phyloP scores from a whole-genome alignment of 1,140 invertebrate genomes.

The Lepidotrigona ventralis region DNA sequence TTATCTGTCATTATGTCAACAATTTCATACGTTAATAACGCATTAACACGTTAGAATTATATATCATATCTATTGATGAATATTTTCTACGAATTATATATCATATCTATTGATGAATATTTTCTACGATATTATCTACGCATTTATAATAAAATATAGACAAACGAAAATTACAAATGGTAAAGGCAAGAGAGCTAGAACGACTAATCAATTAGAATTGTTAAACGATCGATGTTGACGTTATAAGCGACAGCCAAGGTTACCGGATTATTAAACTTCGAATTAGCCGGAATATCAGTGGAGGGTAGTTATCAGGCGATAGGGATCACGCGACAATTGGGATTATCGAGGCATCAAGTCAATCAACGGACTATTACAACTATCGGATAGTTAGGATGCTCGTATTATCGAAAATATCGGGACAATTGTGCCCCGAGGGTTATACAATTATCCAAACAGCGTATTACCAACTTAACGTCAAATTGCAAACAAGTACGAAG shows the following conservation, averaged over 20 bases:
- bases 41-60: background rate
- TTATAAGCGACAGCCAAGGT: background rate
- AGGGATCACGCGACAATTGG: slow-evolving; percentile 10
- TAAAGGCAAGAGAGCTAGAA: background rate
- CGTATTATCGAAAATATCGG: slow-evolving; percentile 17
- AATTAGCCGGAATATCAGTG: slow-evolving; percentile 1
- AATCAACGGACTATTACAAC: slow-evolving; percentile 26
- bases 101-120: background rate
- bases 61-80: background rate
- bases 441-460: background rate
- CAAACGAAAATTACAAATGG: background rate
- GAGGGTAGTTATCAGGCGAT: background rate
- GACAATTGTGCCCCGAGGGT: background rate
- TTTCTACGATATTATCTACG: background rate
- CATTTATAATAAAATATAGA: background rate
- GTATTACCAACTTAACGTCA: background rate
- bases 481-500: background rate
- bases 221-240: no score
- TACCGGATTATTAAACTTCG: background rate
- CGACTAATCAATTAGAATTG: background rate
- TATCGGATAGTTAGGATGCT: background rate
- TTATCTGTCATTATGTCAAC: background rate
- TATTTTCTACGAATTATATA: background rate
- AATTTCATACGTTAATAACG: background rate
- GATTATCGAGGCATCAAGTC: slow-evolving; percentile 29